phyloP scores from a whole-genome alignment of 2,113 vertebrate species.

The Haplochromis burtoni region DNA sequence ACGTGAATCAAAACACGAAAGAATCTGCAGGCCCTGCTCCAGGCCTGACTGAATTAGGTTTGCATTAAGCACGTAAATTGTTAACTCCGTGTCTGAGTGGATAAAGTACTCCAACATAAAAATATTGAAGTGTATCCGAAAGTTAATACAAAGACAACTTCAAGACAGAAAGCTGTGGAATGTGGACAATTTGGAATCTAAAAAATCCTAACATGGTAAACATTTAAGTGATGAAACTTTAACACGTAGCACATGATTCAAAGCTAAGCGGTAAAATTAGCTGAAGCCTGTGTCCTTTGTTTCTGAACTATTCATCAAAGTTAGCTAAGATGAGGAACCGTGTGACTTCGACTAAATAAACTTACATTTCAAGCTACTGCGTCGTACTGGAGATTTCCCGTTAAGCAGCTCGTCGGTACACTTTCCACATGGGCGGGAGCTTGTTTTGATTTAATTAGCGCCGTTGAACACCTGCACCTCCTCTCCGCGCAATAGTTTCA shows the following conservation, averaged over 20 bases:
- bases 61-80: not conserved
- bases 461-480: constrained; percentile 57
- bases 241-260: not conserved
- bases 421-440: not conserved
- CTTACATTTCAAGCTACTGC: not conserved
- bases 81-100: not conserved
- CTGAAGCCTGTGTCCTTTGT: not conserved
- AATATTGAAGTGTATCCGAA: not conserved
- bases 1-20: not conserved
- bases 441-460: constrained; percentile 54
- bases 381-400: not conserved
- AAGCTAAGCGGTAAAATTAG: not conserved
- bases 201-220: not conserved
- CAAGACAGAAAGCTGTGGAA: not conserved
- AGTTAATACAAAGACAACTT: not conserved
- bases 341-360: not conserved
- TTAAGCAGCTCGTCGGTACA: not conserved
- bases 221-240: not conserved
- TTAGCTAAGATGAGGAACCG: not conserved
- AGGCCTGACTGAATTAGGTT: not conserved
- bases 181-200: not conserved
- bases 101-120: not conserved
- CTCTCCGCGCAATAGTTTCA: constrained; percentile 9
- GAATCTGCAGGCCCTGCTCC: not conserved
- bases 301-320: not conserved